Conservation (phyloP, 2,888 invertebrate genomes). For the Agrotis clavis region DNA sequence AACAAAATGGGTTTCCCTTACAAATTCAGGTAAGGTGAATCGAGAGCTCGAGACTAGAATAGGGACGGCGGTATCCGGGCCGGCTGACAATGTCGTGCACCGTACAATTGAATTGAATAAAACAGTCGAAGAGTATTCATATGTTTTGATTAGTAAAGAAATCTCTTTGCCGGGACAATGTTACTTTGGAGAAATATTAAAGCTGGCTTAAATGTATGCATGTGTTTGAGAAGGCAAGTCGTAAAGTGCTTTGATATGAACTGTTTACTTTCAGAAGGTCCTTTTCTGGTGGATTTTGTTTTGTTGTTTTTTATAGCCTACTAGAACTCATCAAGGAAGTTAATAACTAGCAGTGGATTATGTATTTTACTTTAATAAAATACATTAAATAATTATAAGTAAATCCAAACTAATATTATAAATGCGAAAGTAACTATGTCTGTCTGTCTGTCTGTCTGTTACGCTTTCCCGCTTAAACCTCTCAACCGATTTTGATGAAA, state of each 20-base stretch:
- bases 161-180: conserved; percentile 55
- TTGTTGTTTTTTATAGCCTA: neutral
- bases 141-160: conserved; percentile 69
- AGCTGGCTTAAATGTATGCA: conserved; percentile 46
- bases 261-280: conserved; percentile 12
- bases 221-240: conserved; percentile 27
- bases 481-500: too few species aligned
- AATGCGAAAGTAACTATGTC: too few species aligned
- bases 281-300: neutral
- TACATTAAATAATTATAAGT: too few species aligned
- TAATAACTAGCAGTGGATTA: too few species aligned
- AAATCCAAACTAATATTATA: too few species aligned
- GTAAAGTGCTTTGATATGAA: conserved; percentile 41
- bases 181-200: conserved; percentile 60
- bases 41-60: conserved; percentile 59
- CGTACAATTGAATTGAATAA: conserved; percentile 75
- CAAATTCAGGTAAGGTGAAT: conserved; percentile 52
- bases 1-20: conserved; percentile 48
- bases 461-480: too few species aligned
- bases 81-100: conserved; percentile 67
- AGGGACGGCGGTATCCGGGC: conserved; percentile 61
- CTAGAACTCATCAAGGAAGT: too few species aligned
- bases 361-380: too few species aligned
- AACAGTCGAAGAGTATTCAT: conserved; percentile 72
- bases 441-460: too few species aligned